phyloP scores from a whole-genome alignment of 2,797 vertebrate species.

The Triplophysa bombifrons region DNA sequence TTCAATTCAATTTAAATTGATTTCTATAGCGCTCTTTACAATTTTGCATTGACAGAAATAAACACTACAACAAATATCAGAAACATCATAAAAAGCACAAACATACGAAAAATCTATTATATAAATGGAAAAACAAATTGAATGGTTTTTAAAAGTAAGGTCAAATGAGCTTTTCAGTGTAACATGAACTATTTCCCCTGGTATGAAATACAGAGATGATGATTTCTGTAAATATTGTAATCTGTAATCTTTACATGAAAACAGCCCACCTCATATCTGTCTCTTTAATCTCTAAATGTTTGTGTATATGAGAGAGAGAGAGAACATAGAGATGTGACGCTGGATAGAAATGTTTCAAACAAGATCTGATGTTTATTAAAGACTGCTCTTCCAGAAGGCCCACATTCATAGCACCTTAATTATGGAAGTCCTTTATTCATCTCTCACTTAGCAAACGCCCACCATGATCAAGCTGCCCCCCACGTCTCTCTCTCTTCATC shows the following conservation, averaged over 20 bases:
- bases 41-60: too few relatives aligned
- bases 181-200: too few relatives aligned
- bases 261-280: background rate
- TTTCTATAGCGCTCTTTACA: too few relatives aligned
- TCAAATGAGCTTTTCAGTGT: too few relatives aligned
- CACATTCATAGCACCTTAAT: conserved; percentile 34
- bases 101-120: too few relatives aligned
- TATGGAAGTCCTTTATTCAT: conserved; percentile 34
- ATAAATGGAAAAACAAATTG: too few relatives aligned
- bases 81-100: too few relatives aligned
- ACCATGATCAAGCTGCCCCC: background rate
- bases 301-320: background rate
- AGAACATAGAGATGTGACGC: conserved; percentile 1
- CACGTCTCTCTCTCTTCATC: background rate
- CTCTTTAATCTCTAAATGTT: background rate
- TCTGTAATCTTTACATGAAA: background rate
- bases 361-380: conserved; percentile 44
- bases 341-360: conserved; percentile 26
- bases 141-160: too few relatives aligned
- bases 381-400: conserved; percentile 9
- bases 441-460: conserved; percentile 32
- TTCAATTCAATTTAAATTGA: too few relatives aligned
- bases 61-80: too few relatives aligned
- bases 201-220: background rate
- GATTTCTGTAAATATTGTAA: background rate